Evolutionary conservation across 2,113 vertebrate genomes (phyloP).

Genomic region (Onychorhynchus coronatus): DNA sequence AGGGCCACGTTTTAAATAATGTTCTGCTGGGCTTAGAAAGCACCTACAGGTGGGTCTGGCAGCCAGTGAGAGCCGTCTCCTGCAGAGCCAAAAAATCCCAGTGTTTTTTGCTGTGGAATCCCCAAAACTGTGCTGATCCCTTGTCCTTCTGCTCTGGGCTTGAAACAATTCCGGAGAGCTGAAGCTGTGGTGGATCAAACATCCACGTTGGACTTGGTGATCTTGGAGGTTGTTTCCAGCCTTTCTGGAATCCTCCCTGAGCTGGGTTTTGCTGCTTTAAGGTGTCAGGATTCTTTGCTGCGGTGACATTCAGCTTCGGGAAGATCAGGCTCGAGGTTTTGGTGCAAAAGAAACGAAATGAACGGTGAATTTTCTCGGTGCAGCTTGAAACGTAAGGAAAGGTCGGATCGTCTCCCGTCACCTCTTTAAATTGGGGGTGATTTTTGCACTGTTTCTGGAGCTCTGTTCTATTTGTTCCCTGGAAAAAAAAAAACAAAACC

Average conservation of each 20-base stretch:
- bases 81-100: background rate
- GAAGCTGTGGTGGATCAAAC: background rate
- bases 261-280: background rate
- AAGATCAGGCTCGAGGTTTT: background rate
- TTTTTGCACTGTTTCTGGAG: background rate
- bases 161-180: background rate
- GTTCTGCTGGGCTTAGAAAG: background rate
- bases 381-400: background rate
- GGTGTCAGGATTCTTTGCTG: background rate
- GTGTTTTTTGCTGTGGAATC: background rate
- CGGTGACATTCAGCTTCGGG: background rate
- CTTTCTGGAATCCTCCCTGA: background rate
- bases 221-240: background rate
- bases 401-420: background rate
- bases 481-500: background rate
- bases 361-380: background rate
- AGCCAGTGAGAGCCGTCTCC: background rate
- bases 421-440: accelerated
- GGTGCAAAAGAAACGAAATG: background rate
- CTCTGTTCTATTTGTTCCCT: background rate
- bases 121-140: background rate
- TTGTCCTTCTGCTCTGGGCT: background rate
- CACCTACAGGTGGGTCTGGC: background rate
- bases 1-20: background rate
- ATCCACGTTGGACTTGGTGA: accelerated